Conservation (phyloP, 1,140 invertebrate genomes). For the Scaptomyza graminum region DNA sequence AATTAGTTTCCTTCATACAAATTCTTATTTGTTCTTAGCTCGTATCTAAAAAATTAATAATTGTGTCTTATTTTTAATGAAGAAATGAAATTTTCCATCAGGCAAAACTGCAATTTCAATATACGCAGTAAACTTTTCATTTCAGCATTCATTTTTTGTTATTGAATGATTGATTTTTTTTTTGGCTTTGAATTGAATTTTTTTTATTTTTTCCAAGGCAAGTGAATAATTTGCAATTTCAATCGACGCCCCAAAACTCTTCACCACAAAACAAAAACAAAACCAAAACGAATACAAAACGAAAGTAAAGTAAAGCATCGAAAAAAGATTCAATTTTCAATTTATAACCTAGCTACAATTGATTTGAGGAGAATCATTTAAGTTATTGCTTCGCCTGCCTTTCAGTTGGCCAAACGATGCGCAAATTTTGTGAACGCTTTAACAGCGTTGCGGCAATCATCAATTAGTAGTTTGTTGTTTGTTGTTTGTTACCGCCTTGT, state of each 20-base stretch:
- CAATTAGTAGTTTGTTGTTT: constrained; percentile 9
- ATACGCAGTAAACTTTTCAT: not conserved
- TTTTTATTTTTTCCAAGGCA: too few species aligned
- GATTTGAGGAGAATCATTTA: not conserved
- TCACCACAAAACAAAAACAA: not conserved
- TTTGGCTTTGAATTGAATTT: too few species aligned
- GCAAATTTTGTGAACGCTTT: not conserved
- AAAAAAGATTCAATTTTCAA: not conserved
- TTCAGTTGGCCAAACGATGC: not conserved
- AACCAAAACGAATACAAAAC: not conserved
- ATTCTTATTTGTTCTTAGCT: not conserved
- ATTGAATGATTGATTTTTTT: too few species aligned
- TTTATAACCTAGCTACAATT: not conserved
- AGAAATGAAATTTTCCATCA: not conserved
- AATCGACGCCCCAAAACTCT: not conserved
- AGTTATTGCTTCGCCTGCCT: not conserved
- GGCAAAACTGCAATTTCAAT: too few species aligned
- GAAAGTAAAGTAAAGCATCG: not conserved
- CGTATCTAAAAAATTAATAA: not conserved
- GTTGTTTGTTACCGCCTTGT: not conserved
- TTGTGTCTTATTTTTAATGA: not conserved
- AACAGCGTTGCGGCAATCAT: not conserved
- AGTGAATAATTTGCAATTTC: not conserved
- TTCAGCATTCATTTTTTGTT: too few species aligned
- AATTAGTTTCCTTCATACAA: not conserved